These are phyloP conservation scores for Hypsibius dujardini DNA, from an alignment of 1,140 invertebrate genomes.

Conservation along the genomic window DNA sequence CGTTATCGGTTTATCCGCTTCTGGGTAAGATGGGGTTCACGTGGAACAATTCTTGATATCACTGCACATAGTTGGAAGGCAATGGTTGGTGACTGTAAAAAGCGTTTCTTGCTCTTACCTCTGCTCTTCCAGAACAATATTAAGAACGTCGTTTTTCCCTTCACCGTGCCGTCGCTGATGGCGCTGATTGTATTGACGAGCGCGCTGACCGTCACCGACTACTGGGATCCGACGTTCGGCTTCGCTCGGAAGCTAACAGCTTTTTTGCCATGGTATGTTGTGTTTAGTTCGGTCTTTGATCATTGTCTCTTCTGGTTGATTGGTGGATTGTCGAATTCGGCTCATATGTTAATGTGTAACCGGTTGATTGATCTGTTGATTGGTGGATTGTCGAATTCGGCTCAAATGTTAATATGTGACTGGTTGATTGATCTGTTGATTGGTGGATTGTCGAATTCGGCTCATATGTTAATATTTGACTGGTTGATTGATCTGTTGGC, in stretches of 20 bases:
- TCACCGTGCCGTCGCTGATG: slow-evolving; percentile 63
- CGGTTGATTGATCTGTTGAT: too few species aligned
- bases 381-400: too few species aligned
- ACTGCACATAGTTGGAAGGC: too few species aligned
- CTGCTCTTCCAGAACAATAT: slow-evolving; percentile 61
- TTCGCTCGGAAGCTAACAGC: slow-evolving; percentile 28
- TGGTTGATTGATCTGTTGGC: too few species aligned
- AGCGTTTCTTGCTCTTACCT: neutral
- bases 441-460: too few species aligned
- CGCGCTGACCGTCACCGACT: slow-evolving; percentile 45
- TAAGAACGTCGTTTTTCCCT: slow-evolving; percentile 77
- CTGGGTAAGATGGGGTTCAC: slow-evolving; percentile 40
- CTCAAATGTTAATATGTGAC: too few species aligned
- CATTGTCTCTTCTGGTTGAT: neutral
- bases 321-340: too few species aligned
- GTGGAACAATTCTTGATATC: too few species aligned
- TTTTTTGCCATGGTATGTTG: slow-evolving; percentile 29
- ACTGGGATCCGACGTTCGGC: slow-evolving; percentile 45
- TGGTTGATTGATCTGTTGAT: too few species aligned
- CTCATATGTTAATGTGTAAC: too few species aligned
- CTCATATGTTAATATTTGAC: too few species aligned
- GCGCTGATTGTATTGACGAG: slow-evolving; percentile 48
- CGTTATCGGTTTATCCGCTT: slow-evolving; percentile 71
- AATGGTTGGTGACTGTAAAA: too few species aligned
- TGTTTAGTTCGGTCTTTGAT: slow-evolving; percentile 20